Evolutionary conservation across 53 echinoderm and acorn worm genomes (phyloP), one percentile per base, ranked within the genome.

Genomic region (Mesocentrotus franciscanus): DNA sequence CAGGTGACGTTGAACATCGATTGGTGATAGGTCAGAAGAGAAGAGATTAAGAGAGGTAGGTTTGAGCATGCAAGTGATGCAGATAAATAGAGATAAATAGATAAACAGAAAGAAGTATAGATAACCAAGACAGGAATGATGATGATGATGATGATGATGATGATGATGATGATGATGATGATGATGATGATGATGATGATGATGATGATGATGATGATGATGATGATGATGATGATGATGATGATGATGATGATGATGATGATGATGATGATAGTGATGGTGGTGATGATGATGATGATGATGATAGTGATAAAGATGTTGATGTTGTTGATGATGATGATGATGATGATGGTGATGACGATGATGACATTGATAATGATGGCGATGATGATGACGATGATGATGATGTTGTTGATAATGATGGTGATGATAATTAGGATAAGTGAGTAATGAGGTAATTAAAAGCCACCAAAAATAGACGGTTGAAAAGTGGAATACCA

Each of bases 1-100:
- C 90, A 60, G 59, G 90, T 90, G 60, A 59, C 15, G 90, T 12
- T 5, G 90, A 58, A 90, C 90, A 90, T 17, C 58, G 32, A 60
- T 55, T 87, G 56, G 9, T 10, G 56, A 87, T 24, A 18, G 87
- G 29, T 39, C 39, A 39, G 39, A 39, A 39, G 39, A 39, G 26
- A 17, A n/a, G n/a, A 57, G 57, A 85, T 26, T 11, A 17, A 85
- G 85, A 85, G 57, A 57, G 85, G n/a, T 0, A 85, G n/a, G n/a
- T 39, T 0, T 85, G 24, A 2, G n/a, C 85, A 85, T 85, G 85
- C 85, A 85, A 56, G 56, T 39, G 27, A 57, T 56, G n/a, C 11
- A n/a, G 13, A 2, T 1, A 57, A 26, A 34, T 0, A 30, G 1
- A 32, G 13, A 32, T n/a, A 29, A 8, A 75, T 13, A 32, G 8